Base-by-base conservation (phyloP, 2,113 vertebrate species). In the Triplophysa rosa region DNA sequence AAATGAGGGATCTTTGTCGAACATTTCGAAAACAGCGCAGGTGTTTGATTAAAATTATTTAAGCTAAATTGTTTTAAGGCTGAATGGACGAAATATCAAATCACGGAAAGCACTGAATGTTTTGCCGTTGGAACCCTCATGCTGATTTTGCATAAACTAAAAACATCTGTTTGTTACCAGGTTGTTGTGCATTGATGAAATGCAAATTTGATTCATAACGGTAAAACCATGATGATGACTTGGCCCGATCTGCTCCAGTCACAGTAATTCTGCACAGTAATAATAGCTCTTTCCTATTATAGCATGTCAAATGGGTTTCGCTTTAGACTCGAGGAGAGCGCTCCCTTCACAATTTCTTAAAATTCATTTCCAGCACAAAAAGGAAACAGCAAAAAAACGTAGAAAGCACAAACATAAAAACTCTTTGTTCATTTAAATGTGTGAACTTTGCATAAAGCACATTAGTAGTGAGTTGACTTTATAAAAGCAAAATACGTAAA, bases 141-240 rank as follows among this genome's bases (percentile, higher is more conserved):
- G 33, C 54, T 17, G 33, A 59, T 58, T 58, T 16, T 72, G 52
- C 69, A 72, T 72, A 23, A 73, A 73, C 54, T 42, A 73, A 40
- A 37, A 37, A 21, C 40, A 42, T 61, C 12, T 23, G 40, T 19
- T 37, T 56, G 29, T 17, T n/a, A 73, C 13, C 16, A n/a, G 54
- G 54, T 21, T 42, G 8, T 24, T 61, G 70, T 61, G 33, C 49
- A 71, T 4, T 37, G 54, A 8, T 73, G n/a, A 42, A 73, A 61
- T 10, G 33, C 33, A 73, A 59, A 73, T 73, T 42, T 4, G 16
- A 40, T 2, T n/a, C 2, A 59, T 23, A 58, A 2, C 9, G 52
- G 52, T 56, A 56, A 56, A 56, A 56, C 52, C 52, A 56, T 56
- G 12, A 24, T 62, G 71, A 74, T 74, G 56, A 73, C 29, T 45